Evolutionary conservation across 2,888 invertebrate genomes (phyloP).

Genomic region (Acleris literana): DNA sequence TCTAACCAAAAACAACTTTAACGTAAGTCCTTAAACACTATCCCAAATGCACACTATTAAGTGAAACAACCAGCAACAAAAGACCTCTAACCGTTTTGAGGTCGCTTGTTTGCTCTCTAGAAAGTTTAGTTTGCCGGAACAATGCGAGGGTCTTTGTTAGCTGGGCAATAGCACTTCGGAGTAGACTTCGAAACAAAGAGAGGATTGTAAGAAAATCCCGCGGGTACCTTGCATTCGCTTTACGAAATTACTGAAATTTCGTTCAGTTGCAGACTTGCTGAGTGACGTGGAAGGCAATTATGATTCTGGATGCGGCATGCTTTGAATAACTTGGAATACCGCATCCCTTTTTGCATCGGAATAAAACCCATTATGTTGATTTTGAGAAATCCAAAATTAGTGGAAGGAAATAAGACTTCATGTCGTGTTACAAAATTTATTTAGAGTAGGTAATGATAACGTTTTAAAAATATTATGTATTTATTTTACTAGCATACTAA

Average conservation of each 20-base stretch:
- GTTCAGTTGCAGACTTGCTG: conserved; percentile 75
- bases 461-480: too few relatives aligned
- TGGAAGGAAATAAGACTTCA: too few relatives aligned
- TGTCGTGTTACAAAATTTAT: too few relatives aligned
- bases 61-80: conserved; percentile 52
- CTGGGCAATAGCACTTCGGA: conserved; percentile 55
- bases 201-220: conserved; percentile 79
- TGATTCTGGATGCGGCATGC: conserved; percentile 46
- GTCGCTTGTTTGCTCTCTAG: conserved; percentile 24
- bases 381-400: too few relatives aligned
- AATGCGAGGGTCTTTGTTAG: conserved; percentile 34
- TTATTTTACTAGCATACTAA: too few relatives aligned
- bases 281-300: conserved; percentile 45
- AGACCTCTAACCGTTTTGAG: conserved; percentile 50
- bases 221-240: conserved; percentile 81
- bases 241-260: conserved; percentile 82
- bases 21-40: conserved; percentile 48
- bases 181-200: conserved; percentile 77
- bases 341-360: too few relatives aligned
- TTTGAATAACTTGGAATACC: not conserved
- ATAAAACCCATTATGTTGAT: too few relatives aligned
- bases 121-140: conserved; percentile 17
- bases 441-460: too few relatives aligned
- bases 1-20: conserved; percentile 54
- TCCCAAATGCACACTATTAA: conserved; percentile 49